A percentile compares a stretch with the other conserved stretches of the same genome.
Conservation (phyloP, 2,888 invertebrate genomes). For the Catocala fraxini region DNA sequence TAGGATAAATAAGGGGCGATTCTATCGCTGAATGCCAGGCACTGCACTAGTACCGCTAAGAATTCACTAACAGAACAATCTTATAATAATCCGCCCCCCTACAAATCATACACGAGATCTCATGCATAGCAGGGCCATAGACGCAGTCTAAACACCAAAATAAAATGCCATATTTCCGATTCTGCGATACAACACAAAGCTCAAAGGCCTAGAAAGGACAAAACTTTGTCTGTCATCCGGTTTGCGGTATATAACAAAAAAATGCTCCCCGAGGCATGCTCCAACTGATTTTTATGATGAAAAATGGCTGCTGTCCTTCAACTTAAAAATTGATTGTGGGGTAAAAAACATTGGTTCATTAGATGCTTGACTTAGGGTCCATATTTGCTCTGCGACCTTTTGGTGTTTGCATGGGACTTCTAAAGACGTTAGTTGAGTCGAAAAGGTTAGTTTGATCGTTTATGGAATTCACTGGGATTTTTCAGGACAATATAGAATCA, state of each 20-base stretch:
- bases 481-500: constrained; percentile 36
- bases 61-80: too few species aligned
- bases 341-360: constrained; percentile 75
- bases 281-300: constrained; percentile 74
- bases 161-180: constrained; percentile 48
- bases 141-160: constrained; percentile 5
- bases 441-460: constrained; percentile 48
- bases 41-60: too few species aligned
- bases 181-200: constrained; percentile 43
- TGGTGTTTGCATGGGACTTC: constrained; percentile 44
- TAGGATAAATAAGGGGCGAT: too few species aligned
- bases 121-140: too few species aligned
- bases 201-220: constrained; percentile 69
- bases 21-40: too few species aligned
- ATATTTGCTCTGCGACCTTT: constrained; percentile 39
- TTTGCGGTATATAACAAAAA: constrained; percentile 67
- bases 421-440: constrained; percentile 35
- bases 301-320: constrained; percentile 69
- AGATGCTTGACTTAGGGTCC: constrained; percentile 54
- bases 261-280: constrained; percentile 58
- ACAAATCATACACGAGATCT: too few species aligned
- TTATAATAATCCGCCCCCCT: too few species aligned
- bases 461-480: constrained; percentile 43
- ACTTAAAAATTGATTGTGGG: constrained; percentile 65
- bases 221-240: constrained; percentile 73